Evolutionary conservation across 2,797 vertebrate genomes (phyloP), one percentile per base, ranked within the genome.

Genomic region (Trachurus trachurus): DNA sequence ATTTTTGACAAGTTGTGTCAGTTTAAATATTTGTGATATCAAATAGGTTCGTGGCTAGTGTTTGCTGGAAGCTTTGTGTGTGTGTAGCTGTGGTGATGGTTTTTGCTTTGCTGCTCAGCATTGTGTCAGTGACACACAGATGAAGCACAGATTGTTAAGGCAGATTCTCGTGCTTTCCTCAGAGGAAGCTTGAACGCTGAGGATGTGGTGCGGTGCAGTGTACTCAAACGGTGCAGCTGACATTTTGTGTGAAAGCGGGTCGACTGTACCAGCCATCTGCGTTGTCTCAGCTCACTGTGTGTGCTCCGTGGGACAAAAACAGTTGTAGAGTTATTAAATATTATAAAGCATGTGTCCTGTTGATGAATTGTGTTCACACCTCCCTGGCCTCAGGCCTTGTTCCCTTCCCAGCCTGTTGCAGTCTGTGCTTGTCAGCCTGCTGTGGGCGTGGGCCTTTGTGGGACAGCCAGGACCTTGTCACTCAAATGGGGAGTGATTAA

Each of bases 191-290:
- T 17, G 8, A 53, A 8, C 13, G 17, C 61, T 70, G 64, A 81
- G 63, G 83, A 80, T 85, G 72, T 89, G 77, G 73, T 71, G 70
- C 2, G 5, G 34, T 52, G 49, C n/a, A 45, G 40, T 16, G 26
- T 40, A 26, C 29, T 31, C 59, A 8, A 5, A 40, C 11, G 22
- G 52, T 22, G 72, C 61, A 66, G 71, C 57, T 81, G 71, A 77
- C 53, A 67, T 71, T 72, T 66, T 52, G 39, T 22, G 53, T 64
- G 21, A 53, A 22, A 74, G 66, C 58, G 82, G 52, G 71, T 64
- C 2, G 42, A 13, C 34, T 47, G 9, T n/a, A 17, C 17, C 47
- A 57, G 26, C 49, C 68, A 65, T 57, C 77, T 76, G 67, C 29
- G 42, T 39, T 31, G 56, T 67, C 56, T 83, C 45, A 17, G 29